phyloP scores from a whole-genome alignment of 2,797 vertebrate species.

The Mormyrus proboscirostris region DNA sequence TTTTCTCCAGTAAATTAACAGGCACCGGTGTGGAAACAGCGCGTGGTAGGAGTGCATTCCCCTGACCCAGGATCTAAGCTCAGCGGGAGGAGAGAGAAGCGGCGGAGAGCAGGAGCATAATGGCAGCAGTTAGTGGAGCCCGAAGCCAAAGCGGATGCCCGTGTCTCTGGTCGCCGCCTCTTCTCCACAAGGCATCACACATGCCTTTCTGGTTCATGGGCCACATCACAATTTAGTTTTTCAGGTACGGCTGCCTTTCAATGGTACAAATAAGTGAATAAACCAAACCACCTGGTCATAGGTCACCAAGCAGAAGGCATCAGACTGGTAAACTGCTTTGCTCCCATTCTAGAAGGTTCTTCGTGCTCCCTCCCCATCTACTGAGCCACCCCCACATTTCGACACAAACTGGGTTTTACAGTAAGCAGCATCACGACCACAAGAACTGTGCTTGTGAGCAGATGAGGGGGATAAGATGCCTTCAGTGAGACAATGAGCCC shows the following conservation, averaged over 20 bases:
- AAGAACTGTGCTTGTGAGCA: conserved; percentile 15
- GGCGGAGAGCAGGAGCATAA: neutral
- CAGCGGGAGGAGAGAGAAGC: neutral
- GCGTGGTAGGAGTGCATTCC: neutral
- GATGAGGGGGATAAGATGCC: conserved; percentile 25
- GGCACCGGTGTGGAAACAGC: neutral
- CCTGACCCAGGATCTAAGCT: neutral
- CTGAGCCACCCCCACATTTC: neutral
- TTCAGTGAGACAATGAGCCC: conserved; percentile 41
- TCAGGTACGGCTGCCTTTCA: neutral
- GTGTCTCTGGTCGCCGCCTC: neutral
- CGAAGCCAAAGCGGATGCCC: neutral
- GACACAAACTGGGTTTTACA: neutral
- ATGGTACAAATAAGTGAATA: neutral
- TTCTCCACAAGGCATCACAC: neutral
- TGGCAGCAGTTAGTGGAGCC: neutral
- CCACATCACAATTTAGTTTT: neutral
- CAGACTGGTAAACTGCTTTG: neutral
- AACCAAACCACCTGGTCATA: neutral
- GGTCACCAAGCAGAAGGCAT: neutral
- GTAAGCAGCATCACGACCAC: neutral
- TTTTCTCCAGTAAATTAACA: neutral
- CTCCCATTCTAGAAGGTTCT: neutral
- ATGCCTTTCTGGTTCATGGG: neutral
- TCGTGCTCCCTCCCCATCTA: neutral